Percentiles rank a stretch among this genome's conserved stretches.
phyloP scores from a whole-genome alignment of 2,113 vertebrate species.

The Lucifuga dentata region DNA sequence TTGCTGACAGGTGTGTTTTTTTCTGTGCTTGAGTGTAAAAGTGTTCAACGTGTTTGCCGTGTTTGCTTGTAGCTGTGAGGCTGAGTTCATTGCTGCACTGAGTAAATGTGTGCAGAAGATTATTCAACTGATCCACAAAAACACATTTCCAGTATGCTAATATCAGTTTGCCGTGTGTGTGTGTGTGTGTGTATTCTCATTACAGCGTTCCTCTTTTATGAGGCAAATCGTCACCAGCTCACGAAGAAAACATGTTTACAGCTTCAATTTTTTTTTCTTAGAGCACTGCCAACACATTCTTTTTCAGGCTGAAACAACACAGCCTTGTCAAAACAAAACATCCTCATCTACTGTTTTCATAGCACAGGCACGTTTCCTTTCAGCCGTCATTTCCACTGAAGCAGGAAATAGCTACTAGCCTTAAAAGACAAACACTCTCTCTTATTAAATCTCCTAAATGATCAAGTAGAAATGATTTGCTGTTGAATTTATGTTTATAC shows the following conservation, averaged over 20 bases:
- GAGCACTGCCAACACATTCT: not conserved
- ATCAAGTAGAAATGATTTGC: not conserved
- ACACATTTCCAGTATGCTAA: not conserved
- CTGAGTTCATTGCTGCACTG: slow-evolving; percentile 35
- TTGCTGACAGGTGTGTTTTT: too few species aligned
- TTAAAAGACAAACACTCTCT: slow-evolving; percentile 6
- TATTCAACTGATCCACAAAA: slow-evolving; percentile 8
- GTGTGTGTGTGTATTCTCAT: not conserved
- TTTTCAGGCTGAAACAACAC: slow-evolving; percentile 41
- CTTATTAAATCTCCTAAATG: slow-evolving; percentile 2
- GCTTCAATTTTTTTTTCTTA: not conserved
- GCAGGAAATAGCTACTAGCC: slow-evolving; percentile 29
- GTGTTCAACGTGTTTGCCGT: slow-evolving; percentile 25
- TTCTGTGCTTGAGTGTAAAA: slow-evolving; percentile 4
- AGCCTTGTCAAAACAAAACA: slow-evolving; percentile 22
- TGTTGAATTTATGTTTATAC: not conserved
- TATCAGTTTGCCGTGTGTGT: slow-evolving; percentile 11
- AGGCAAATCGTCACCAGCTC: not conserved
- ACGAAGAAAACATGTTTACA: slow-evolving; percentile 56
- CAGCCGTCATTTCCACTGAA: not conserved
- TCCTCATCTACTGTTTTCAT: slow-evolving; percentile 28
- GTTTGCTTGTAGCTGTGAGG: slow-evolving; percentile 51
- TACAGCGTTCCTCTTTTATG: not conserved
- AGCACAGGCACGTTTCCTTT: slow-evolving; percentile 28
- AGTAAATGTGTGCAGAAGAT: slow-evolving; percentile 42